Conservation (phyloP, 2,113 vertebrate genomes). For the Microtus pennsylvanicus region DNA sequence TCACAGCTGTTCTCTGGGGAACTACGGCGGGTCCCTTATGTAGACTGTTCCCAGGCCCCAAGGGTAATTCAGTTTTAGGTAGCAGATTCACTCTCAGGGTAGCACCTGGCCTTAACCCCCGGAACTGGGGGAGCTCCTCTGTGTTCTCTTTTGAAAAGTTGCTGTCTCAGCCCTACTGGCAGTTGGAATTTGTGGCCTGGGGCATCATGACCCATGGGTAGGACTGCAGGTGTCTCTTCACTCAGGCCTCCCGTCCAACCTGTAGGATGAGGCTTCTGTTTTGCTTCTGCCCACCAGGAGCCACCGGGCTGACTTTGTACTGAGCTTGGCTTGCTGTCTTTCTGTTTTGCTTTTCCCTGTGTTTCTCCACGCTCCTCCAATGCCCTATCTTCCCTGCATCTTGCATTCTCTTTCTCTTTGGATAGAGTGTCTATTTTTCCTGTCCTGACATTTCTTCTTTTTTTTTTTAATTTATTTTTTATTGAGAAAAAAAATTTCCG, state of each 20-base stretch:
- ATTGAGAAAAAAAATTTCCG: too few relatives aligned
- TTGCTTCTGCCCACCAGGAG: neutral
- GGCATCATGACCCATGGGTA: neutral
- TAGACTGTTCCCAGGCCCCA: neutral
- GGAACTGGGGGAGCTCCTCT: neutral
- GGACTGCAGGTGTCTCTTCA: neutral
- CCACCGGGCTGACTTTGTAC: neutral
- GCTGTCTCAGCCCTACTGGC: neutral
- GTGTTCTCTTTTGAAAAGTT: neutral
- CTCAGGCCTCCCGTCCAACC: neutral
- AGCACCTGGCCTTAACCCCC: neutral
- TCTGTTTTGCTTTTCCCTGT: neutral
- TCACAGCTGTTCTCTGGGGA: neutral
- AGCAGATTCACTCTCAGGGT: too few relatives aligned
- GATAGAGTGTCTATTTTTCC: neutral
- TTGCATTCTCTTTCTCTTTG: neutral
- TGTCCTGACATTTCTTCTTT: neutral
- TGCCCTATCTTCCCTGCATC: neutral
- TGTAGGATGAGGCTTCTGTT: neutral
- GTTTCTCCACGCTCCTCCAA: neutral
- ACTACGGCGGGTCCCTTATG: neutral
- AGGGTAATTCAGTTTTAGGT: neutral
- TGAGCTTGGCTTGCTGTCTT: neutral
- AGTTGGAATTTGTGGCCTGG: neutral
- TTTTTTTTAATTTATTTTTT: too few relatives aligned